Conservation (phyloP, 1,140 invertebrate genomes). For the Cherax destructor region DNA sequence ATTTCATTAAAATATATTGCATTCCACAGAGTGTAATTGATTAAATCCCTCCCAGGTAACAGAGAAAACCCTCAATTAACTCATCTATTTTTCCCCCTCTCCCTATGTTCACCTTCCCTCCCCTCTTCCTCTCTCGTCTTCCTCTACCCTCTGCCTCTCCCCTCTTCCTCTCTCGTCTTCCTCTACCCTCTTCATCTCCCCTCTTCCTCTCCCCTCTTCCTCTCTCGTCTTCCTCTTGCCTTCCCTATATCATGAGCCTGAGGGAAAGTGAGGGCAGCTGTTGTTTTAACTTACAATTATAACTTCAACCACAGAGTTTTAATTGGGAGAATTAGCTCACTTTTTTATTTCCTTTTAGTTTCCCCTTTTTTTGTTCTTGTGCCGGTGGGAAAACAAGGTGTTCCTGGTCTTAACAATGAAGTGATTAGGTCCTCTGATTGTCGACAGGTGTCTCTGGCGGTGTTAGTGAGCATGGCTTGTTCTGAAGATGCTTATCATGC, state of each 20-base stretch:
- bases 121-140: neutral
- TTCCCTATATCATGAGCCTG: neutral
- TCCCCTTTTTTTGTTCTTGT: neutral
- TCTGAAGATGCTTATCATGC: too few relatives aligned
- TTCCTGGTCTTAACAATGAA: neutral
- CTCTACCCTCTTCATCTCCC: neutral
- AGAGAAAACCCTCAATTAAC: neutral
- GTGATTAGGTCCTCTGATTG: too few relatives aligned
- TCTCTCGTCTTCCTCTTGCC: neutral
- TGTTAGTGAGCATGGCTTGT: too few relatives aligned
- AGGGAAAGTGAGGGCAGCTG: neutral
- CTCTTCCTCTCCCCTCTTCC: neutral
- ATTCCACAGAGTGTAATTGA: too few relatives aligned
- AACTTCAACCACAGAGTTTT: constrained; percentile 37
- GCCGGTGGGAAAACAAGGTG: neutral
- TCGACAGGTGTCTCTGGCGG: too few relatives aligned
- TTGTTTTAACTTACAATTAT: constrained; percentile 32
- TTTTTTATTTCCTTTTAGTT: constrained; percentile 21
- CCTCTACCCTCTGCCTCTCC: neutral
- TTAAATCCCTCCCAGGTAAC: too few relatives aligned
- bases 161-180: neutral
- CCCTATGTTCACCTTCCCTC: neutral
- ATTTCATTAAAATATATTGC: too few relatives aligned
- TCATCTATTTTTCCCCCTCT: neutral
- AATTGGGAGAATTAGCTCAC: constrained; percentile 27